Base-by-base conservation (phyloP, 1,140 invertebrate genomes). In the Geopemphigus sp. region DNA sequence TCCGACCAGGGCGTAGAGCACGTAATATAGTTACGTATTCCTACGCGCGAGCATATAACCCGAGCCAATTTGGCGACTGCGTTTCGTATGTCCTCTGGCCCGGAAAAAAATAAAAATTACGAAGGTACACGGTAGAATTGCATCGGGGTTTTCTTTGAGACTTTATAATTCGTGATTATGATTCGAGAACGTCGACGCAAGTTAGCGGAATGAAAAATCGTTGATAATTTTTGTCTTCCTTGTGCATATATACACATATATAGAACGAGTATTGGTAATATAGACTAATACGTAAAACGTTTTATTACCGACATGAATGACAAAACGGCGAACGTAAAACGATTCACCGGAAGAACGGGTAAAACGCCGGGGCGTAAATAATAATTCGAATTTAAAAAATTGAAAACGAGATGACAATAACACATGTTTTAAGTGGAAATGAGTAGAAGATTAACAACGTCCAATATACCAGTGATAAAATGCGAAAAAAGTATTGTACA, bases 31-130 rank as follows among this genome's bases (percentile, higher is more conserved):
- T 63, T 32, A 32, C 61, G 11, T 17, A 59, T 39, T 59, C 29
- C 29, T 59, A 24, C 3, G 24, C 59, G 17, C 17, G 53, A 26
- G 5, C n/a, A 26, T 29, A 26, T 73, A n/a, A 29, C n/a, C 19
- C 19, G 72, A 76, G 54, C 72, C 72, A 45, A 76, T 76, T 76
- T 76, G 72, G 72, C 72, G 53, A 59, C 72, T 45, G 32, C n/a
- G 24, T 76, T 76, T 59, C 32, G 59, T 59, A 57, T 76, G 59
- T 76, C 24, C 54, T 76, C 5, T 76, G 54, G 54, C n/a, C 56
- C 45, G 29, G 72, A 76, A 32, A 57, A 57, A 56, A 57, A 39
- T 4, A 57, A 57, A 56, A 74, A 74, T 22, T 26, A 73, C 54
- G 59, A 76, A 59, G n/a, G 57, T 22, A 76, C 72, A 76, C 72